phyloP scores from a whole-genome alignment of 2,888 invertebrate genomes.

The Iphiclides podalirius region DNA sequence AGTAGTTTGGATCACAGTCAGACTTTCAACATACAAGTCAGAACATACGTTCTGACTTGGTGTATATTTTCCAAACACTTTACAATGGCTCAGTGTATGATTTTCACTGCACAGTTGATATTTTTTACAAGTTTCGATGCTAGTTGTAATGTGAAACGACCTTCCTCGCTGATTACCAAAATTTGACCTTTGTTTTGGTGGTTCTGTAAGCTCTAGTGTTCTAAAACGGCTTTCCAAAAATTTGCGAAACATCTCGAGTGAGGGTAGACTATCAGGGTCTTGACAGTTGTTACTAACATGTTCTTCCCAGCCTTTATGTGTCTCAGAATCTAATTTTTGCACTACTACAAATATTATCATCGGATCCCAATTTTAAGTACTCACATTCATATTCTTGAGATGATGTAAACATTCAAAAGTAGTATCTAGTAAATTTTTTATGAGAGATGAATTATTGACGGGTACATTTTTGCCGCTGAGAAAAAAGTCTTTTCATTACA shows the following conservation, averaged over 20 bases:
- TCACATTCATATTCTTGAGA: slow-evolving; percentile 9
- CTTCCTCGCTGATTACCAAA: too few relatives aligned
- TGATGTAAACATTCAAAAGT: slow-evolving; percentile 20
- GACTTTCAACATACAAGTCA: too few relatives aligned
- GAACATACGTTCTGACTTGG: too few relatives aligned
- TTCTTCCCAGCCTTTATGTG: slow-evolving; percentile 29
- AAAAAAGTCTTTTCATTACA: too few relatives aligned
- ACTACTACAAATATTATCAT: slow-evolving; percentile 29
- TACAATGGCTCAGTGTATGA: too few relatives aligned
- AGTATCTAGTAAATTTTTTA: slow-evolving; percentile 23
- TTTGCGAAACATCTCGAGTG: slow-evolving; percentile 9
- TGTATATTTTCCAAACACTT: slow-evolving; percentile 26
- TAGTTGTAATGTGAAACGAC: slow-evolving; percentile 21
- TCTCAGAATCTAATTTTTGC: slow-evolving; percentile 30
- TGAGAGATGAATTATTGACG: too few relatives aligned
- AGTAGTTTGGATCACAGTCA: too few relatives aligned
- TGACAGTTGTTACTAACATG: slow-evolving; percentile 10
- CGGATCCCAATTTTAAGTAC: slow-evolving; percentile 26
- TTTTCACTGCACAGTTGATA: too few relatives aligned
- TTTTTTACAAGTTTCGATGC: too few relatives aligned
- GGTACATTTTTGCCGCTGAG: too few relatives aligned
- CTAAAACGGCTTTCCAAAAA: slow-evolving; percentile 14
- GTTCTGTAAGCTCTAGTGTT: too few relatives aligned
- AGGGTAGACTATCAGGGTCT: slow-evolving; percentile 9
- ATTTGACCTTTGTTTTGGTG: too few relatives aligned